Percentiles rank a stretch among this genome's conserved stretches.
These are phyloP conservation scores for Abrostola triplasia DNA, from an alignment of 2,888 invertebrate genomes.

Conservation along the genomic window DNA sequence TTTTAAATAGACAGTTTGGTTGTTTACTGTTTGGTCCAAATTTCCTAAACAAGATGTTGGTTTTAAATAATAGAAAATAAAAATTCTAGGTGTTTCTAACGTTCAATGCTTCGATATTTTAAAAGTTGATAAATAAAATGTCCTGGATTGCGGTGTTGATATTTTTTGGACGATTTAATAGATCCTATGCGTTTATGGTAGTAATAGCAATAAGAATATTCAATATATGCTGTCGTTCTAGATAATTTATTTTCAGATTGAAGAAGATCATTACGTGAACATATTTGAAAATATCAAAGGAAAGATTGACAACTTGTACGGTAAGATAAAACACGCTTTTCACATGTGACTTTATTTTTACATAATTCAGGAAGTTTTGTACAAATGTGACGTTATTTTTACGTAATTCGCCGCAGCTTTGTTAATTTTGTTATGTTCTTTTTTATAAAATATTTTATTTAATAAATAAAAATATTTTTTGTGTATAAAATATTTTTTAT, in stretches of 20 bases:
- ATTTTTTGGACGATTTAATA: too few relatives aligned
- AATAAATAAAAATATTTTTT: not conserved
- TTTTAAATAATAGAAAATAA: too few relatives aligned
- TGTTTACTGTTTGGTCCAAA: too few relatives aligned
- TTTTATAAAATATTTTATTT: not conserved
- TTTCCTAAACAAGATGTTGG: too few relatives aligned
- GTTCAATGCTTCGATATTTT: too few relatives aligned
- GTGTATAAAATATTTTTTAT: not conserved
- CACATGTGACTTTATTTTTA: conserved; percentile 38
- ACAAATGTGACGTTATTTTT: conserved; percentile 34
- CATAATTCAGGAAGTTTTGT: not conserved
- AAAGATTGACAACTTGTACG: conserved; percentile 56
- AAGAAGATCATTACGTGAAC: conserved; percentile 41
- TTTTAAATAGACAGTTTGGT: too few relatives aligned
- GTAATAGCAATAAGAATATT: not conserved
- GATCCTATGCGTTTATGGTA: too few relatives aligned
- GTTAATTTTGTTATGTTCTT: not conserved
- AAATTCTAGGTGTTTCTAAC: too few relatives aligned
- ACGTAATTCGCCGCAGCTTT: not conserved
- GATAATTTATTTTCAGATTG: conserved; percentile 48
- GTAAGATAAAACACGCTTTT: conserved; percentile 62
- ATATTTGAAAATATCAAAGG: conserved; percentile 50
- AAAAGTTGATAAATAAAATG: too few relatives aligned
- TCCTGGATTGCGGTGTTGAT: too few relatives aligned
- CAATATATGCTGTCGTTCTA: not conserved